Evolutionary conservation across 1,140 invertebrate genomes (phyloP).

Genomic region (Drosophila leontia): DNA sequence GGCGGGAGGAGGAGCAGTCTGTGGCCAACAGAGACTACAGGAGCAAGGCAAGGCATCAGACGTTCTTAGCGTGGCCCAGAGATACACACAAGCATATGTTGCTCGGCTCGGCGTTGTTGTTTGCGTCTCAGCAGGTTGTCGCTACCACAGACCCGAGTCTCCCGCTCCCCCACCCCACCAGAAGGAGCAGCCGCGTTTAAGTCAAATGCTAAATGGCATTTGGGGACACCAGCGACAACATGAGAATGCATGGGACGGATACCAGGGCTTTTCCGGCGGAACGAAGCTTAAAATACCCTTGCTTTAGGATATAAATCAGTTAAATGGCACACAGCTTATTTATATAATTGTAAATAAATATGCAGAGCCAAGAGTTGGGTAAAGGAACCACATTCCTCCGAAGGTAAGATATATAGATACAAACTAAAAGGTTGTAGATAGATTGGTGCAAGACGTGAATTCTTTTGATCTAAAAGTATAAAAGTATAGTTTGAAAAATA

Average conservation of each 20-base stretch:
- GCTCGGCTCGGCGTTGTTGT: conserved; percentile 16
- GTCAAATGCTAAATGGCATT: conserved; percentile 80
- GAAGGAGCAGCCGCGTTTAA: conserved; percentile 63
- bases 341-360: not conserved
- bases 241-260: conserved; percentile 1
- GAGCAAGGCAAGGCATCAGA: conserved; percentile 53
- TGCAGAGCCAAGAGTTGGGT: not conserved
- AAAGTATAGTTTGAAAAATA: not conserved
- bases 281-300: conserved; percentile 9
- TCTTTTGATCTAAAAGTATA: not conserved
- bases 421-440: not conserved
- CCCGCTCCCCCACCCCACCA: conserved; percentile 31
- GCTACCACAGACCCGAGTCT: not conserved
- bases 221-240: conserved; percentile 63
- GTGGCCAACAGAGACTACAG: conserved; percentile 28
- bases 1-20: conserved; percentile 16
- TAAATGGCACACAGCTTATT: not conserved
- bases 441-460: not conserved
- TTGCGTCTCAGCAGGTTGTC: conserved; percentile 65
- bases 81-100: conserved; percentile 67
- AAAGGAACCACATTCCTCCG: not conserved
- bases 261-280: not conserved
- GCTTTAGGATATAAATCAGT: not conserved
- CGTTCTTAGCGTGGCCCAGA: conserved; percentile 60
- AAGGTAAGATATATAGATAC: too few relatives aligned